These are phyloP conservation scores for Drosophila quinaria DNA, from an alignment of 2,888 invertebrate genomes.

Conservation along the genomic window DNA sequence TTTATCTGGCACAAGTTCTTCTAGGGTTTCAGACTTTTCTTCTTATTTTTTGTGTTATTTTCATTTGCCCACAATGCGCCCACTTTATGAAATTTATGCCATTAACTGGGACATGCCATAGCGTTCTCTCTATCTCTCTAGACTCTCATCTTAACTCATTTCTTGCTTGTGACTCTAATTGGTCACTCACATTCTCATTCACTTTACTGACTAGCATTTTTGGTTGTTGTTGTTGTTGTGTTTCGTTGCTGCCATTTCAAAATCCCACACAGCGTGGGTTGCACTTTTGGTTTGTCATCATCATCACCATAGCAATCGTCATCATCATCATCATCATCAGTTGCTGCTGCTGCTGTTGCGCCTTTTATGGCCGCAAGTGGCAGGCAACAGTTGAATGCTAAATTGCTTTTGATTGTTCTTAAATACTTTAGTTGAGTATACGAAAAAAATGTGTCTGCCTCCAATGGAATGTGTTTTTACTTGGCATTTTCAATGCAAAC, in stretches of 20 bases:
- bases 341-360: conserved; percentile 35
- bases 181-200: conserved; percentile 37
- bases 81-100: conserved; percentile 51
- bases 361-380: conserved; percentile 46
- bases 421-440: conserved; percentile 40
- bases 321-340: conserved; percentile 6
- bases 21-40: conserved; percentile 33
- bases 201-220: conserved; percentile 13
- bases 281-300: conserved; percentile 52
- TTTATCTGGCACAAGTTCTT: conserved; percentile 48
- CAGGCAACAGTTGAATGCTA: conserved; percentile 42
- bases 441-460: conserved; percentile 30
- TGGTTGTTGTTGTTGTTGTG: background rate
- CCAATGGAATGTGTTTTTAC: conserved; percentile 36
- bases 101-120: conserved; percentile 46
- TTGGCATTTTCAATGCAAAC: conserved; percentile 39
- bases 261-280: conserved; percentile 53
- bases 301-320: conserved; percentile 2
- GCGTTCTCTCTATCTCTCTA: background rate
- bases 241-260: conserved; percentile 36
- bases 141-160: conserved; percentile 15
- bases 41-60: conserved; percentile 7
- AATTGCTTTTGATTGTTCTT: conserved; percentile 56
- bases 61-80: conserved; percentile 33
- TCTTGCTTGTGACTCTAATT: conserved; percentile 35